phyloP scores from a whole-genome alignment of 2,888 invertebrate species.

The Noctua pronuba region DNA sequence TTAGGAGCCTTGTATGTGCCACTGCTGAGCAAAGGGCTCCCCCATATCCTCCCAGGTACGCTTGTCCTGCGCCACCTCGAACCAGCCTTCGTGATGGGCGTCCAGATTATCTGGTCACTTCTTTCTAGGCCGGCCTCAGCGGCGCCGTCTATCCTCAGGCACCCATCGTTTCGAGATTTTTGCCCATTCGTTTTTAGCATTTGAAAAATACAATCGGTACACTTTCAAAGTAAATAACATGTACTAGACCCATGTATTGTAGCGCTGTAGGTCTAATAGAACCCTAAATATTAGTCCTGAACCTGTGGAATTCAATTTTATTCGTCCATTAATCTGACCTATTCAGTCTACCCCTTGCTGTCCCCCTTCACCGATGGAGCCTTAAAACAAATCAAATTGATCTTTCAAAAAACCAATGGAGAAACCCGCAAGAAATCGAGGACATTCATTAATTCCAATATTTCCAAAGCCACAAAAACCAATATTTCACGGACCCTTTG shows the following conservation, averaged over 20 bases:
- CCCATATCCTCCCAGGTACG: too few relatives aligned
- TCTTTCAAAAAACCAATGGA: neutral
- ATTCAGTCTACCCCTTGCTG: neutral
- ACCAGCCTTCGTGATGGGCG: too few relatives aligned
- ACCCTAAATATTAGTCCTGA: neutral
- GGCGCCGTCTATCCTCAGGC: too few relatives aligned
- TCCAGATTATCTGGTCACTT: too few relatives aligned
- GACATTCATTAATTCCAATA: neutral
- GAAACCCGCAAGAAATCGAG: neutral
- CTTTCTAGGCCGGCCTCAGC: too few relatives aligned
- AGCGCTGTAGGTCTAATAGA: neutral
- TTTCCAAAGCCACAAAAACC: neutral
- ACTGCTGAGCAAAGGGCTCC: too few relatives aligned
- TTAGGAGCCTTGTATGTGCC: too few relatives aligned
- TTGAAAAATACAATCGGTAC: neutral
- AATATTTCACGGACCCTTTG: constrained; percentile 26
- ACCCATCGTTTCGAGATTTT: neutral
- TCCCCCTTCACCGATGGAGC: neutral
- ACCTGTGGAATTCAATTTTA: neutral
- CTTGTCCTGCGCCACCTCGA: too few relatives aligned
- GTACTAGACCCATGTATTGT: neutral
- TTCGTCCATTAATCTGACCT: neutral
- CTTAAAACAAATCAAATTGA: neutral
- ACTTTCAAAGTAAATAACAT: neutral
- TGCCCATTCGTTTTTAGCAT: neutral